A percentile compares a stretch with the other conserved stretches of the same genome.
These are phyloP conservation scores for Fulmarus glacialis DNA, from an alignment of 2,113 vertebrate genomes.

Conservation along the genomic window DNA sequence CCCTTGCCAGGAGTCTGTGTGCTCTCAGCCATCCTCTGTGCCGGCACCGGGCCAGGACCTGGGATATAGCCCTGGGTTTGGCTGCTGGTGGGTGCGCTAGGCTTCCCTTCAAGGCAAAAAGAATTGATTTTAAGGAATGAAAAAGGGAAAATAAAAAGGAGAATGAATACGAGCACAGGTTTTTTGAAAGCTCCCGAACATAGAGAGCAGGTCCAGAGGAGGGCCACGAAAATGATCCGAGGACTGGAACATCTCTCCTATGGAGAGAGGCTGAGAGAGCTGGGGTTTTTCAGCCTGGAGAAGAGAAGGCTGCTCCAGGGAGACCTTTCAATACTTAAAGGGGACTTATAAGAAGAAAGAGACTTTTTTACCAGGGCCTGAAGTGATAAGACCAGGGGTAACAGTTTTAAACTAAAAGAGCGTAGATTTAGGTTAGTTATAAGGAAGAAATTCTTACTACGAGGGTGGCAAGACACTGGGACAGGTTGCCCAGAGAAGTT, in stretches of 20 bases:
- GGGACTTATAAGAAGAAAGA: not conserved
- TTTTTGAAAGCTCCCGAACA: not conserved
- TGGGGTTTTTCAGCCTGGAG: not conserved
- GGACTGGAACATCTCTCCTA: not conserved
- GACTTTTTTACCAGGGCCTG: not conserved
- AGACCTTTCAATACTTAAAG: not conserved
- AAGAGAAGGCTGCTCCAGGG: too few relatives aligned
- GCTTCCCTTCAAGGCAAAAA: accelerated
- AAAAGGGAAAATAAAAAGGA: not conserved
- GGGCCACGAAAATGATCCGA: accelerated
- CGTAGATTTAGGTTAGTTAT: not conserved
- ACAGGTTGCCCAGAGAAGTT: not conserved
- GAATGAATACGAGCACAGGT: not conserved
- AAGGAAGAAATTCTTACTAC: not conserved
- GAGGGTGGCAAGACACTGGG: not conserved
- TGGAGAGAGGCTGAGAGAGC: not conserved
- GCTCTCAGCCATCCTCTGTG: not conserved
- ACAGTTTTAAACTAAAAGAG: not conserved
- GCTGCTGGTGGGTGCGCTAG: not conserved
- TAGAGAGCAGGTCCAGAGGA: not conserved
- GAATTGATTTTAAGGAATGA: not conserved
- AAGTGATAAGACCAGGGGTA: not conserved
- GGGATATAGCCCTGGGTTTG: not conserved
- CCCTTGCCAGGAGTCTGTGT: not conserved
- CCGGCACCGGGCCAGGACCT: not conserved